Conservation (phyloP, 2,113 vertebrate genomes). For the Pterocles burchelli region DNA sequence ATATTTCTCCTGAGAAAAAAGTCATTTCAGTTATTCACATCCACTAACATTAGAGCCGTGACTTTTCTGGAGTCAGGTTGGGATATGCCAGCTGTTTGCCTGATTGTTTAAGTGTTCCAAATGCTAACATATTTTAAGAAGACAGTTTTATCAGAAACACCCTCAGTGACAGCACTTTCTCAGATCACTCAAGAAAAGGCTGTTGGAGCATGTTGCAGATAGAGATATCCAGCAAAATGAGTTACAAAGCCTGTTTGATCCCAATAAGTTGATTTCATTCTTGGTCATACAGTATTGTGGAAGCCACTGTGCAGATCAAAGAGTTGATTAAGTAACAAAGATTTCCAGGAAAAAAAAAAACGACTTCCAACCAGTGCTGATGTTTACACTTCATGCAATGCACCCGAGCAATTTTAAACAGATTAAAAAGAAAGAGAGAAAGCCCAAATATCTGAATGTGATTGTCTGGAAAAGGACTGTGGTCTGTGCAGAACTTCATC, state of each 20-base stretch:
- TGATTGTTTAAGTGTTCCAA: background rate
- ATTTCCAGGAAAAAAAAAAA: background rate
- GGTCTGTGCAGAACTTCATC: background rate
- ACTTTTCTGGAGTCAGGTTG: background rate
- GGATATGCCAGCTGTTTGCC: background rate
- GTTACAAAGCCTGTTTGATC: background rate
- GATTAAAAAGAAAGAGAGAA: background rate
- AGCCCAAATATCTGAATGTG: background rate
- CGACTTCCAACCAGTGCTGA: background rate
- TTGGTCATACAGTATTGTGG: background rate
- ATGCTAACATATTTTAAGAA: background rate
- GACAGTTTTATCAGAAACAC: background rate
- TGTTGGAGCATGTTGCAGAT: background rate
- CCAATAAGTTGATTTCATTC: background rate
- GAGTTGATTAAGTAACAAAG: background rate
- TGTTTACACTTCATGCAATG: constrained; percentile 17
- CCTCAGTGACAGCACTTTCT: background rate
- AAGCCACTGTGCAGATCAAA: background rate
- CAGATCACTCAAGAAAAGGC: background rate
- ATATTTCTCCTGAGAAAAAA: background rate
- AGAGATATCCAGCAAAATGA: background rate
- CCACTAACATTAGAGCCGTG: background rate
- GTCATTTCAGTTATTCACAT: background rate
- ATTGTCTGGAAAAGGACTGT: background rate
- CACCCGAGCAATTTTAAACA: background rate